Evolutionary conservation across 1,140 invertebrate species (phyloP), one percentile per base, ranked within the genome.

Genomic region (Drosophila bocki): DNA sequence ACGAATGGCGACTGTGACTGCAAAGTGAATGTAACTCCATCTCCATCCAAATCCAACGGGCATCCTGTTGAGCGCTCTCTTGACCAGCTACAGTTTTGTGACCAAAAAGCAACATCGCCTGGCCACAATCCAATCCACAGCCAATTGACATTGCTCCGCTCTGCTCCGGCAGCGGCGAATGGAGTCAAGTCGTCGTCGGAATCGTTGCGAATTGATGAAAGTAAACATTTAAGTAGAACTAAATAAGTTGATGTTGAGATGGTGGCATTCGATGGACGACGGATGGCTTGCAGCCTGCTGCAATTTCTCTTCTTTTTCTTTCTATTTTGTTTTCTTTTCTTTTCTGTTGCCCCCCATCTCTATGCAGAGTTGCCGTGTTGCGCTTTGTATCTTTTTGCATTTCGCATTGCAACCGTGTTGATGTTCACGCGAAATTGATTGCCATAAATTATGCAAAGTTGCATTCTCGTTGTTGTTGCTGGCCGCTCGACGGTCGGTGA

Each of bases 381-480:
- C 13, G 42, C 58, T 63, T 42, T 69, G 61, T 54, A 50, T 54
- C 56, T 79, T 47, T 50, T 57, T 62, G 57, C 62, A 58, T 57
- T 56, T 60, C 53, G 57, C 57, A 58, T 72, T 48, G 67, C 69
- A 72, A 33, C 56, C 58, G 63, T 80, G 78, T 71, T 71, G 60
- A 53, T 79, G 69, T 78, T 82, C 80, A 78, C 68, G 75, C 75
- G 68, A 82, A 82, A 67, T 82, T 74, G 80, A 78, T 78, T 82
- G 80, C 80, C 79, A 80, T 82, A 78, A 82, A 82, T 78, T 78
- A 82, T 82, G 69, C 80, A 74, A 74, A 68, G 80, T 78, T 82
- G 74, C 53, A 82, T 68, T 72, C 80, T 81, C 50, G 60, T 57
- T 78, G 65, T 42, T 51, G 60, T 19, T 64, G 63, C 39, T 19